Percentiles rank a stretch among this genome's conserved stretches.
phyloP scores from a whole-genome alignment of 2,113 vertebrate genomes.

The Prinia subflava region DNA sequence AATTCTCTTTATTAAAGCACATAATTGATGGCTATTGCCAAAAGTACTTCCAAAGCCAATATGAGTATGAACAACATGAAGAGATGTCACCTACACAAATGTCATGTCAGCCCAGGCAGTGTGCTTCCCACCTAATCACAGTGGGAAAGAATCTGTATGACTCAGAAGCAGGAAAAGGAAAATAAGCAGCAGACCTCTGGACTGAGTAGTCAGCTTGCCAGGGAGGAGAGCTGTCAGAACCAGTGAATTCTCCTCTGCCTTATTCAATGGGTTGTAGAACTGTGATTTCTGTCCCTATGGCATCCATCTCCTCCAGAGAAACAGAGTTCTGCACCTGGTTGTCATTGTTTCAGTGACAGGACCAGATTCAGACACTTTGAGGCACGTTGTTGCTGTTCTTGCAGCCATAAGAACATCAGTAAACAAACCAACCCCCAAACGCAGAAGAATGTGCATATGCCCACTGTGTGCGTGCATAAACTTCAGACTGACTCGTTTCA shows the following conservation, averaged over 20 bases:
- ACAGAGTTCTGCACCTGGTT: background rate
- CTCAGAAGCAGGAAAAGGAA: background rate
- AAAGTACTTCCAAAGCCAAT: background rate
- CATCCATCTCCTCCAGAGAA: background rate
- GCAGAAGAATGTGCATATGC: background rate
- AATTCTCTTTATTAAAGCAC: background rate
- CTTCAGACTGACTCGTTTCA: background rate
- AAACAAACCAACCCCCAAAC: background rate
- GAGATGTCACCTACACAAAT: background rate
- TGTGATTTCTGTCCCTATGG: background rate
- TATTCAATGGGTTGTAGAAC: background rate
- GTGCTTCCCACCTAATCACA: background rate
- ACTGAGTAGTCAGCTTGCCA: background rate
- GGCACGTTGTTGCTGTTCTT: background rate
- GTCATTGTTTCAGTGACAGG: background rate
- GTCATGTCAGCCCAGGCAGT: background rate
- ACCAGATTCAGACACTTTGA: background rate
- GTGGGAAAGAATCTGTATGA: background rate
- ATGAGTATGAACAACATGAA: background rate
- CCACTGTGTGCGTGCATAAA: background rate
- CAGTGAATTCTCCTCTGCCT: background rate
- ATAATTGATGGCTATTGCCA: background rate
- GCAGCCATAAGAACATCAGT: background rate
- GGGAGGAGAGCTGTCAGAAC: background rate
- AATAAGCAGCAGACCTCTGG: background rate